Conservation (phyloP, 2,113 vertebrate species). For the Kobus ellipsiprymnus region DNA sequence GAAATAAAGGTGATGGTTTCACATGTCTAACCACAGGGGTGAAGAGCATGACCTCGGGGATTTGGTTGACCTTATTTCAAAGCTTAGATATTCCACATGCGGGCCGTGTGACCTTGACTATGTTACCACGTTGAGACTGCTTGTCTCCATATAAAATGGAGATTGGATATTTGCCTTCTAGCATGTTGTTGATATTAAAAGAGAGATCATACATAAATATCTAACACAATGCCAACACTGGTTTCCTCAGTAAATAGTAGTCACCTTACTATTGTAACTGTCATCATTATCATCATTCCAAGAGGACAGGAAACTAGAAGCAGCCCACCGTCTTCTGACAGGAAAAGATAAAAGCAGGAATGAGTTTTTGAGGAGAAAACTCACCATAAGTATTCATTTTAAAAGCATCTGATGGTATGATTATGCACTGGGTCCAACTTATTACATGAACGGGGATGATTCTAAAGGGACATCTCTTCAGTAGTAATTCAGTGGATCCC, state of each 20-base stretch:
- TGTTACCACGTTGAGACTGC: not conserved
- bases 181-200: not conserved
- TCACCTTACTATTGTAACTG: not conserved
- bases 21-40: not conserved
- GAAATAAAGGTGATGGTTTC: not conserved
- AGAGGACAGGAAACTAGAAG: not conserved
- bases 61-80: not conserved
- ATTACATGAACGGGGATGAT: not conserved
- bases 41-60: not conserved
- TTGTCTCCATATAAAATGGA: not conserved
- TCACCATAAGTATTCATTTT: not conserved
- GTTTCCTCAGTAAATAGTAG: not conserved
- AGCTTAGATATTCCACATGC: not conserved
- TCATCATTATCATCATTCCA: not conserved
- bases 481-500: constrained; percentile 11
- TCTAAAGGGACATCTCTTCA: constrained; percentile 20
- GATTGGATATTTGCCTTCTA: not conserved
- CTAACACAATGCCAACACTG: not conserved
- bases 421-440: not conserved
- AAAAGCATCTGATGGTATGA: not conserved
- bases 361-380: not conserved
- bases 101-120: not conserved
- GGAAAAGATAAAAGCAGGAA: not conserved
- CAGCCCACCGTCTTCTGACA: not conserved
- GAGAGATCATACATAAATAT: not conserved